Conservation (phyloP, 2,113 vertebrate species). For the Otocyon megalotis region DNA sequence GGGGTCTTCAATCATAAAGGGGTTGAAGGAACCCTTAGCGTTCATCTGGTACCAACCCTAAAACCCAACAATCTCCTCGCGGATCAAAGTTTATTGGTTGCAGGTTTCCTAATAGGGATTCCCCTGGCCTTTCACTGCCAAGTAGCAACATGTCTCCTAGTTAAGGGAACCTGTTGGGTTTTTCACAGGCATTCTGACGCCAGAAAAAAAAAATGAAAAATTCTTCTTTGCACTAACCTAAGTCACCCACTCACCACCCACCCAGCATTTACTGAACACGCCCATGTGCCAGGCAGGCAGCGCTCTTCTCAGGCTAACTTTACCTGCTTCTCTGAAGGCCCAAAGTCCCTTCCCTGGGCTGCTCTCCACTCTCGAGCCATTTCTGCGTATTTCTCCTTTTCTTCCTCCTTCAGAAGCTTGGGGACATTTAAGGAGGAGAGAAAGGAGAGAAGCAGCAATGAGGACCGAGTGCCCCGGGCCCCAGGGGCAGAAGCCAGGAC, state of each 20-base stretch:
- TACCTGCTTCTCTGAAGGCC: constrained; percentile 76
- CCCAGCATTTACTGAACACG: neutral
- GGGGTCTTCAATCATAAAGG: neutral
- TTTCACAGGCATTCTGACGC: neutral
- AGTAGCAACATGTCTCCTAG: accelerated
- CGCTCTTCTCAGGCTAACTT: neutral
- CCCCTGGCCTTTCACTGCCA: neutral
- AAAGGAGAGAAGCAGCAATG: neutral
- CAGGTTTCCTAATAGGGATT: neutral
- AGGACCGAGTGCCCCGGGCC: neutral
- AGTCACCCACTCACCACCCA: neutral
- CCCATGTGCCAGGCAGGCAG: accelerated
- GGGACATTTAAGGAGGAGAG: neutral
- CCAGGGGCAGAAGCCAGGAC: accelerated
- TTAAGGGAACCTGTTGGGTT: neutral
- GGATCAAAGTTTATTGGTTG: neutral
- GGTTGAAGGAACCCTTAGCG: neutral
- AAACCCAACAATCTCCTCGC: neutral
- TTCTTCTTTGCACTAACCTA: neutral
- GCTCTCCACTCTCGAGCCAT: constrained; percentile 84
- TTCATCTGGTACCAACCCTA: neutral
- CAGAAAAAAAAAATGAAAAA: accelerated
- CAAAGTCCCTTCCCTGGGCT: constrained; percentile 57
- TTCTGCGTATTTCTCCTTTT: constrained; percentile 83
- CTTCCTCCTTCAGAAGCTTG: constrained; percentile 81